Evolutionary conservation across 2,888 invertebrate genomes (phyloP).

Genomic region (Agrenia bidenticulata): DNA sequence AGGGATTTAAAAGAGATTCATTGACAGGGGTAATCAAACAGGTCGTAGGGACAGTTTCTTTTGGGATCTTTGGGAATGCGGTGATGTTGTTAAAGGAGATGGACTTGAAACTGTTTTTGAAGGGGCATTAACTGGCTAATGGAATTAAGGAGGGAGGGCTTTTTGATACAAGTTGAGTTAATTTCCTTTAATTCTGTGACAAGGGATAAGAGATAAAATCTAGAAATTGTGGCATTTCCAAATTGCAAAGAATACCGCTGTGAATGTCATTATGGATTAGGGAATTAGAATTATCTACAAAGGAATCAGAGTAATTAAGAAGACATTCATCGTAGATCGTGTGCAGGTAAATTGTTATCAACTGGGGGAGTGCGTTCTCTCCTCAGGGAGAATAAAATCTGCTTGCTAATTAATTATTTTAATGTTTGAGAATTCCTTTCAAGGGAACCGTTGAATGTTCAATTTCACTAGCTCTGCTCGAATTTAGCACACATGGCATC

Average conservation of each 20-base stretch:
- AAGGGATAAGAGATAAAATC: no score
- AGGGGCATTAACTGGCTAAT: neutral
- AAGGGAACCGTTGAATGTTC: no score
- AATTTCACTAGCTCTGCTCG: no score
- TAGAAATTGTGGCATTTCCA: neutral
- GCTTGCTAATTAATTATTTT: no score
- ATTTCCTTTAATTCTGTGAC: neutral
- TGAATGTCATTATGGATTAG: conserved; percentile 3
- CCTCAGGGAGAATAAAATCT: no score
- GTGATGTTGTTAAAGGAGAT: neutral
- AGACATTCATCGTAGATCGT: neutral
- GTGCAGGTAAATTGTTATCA: no score
- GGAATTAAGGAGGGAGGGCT: neutral
- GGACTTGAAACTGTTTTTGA: neutral
- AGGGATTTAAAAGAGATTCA: conserved; percentile 3
- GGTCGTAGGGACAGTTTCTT: neutral
- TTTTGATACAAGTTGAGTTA: neutral
- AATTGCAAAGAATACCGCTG: conserved; percentile 5
- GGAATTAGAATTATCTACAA: neutral
- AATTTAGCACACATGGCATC: no score
- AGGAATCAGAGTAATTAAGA: neutral
- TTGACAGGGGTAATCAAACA: neutral
- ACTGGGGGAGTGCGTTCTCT: no score
- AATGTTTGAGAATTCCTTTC: no score
- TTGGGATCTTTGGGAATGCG: neutral